Conservation (phyloP, 1,140 invertebrate genomes). For the Yoshiicerus persimilis region DNA sequence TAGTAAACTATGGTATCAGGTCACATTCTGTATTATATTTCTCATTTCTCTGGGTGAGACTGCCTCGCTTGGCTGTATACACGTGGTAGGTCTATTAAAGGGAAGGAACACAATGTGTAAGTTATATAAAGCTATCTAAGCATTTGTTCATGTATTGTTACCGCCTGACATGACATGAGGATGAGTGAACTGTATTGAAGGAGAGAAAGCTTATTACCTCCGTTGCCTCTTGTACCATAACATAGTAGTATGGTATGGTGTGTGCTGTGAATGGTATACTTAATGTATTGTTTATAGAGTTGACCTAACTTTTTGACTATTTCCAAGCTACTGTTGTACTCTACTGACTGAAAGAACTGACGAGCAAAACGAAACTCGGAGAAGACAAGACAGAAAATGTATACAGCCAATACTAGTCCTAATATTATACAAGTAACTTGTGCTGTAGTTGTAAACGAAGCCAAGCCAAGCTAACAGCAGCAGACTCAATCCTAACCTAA, state of each 20-base stretch:
- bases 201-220: background rate
- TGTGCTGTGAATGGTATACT: background rate
- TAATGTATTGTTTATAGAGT: background rate
- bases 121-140: background rate
- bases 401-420: no score
- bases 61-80: background rate
- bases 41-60: background rate
- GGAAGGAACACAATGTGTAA: no score
- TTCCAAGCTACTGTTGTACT: background rate
- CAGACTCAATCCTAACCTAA: background rate
- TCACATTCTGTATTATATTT: background rate
- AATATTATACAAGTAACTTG: background rate
- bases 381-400: background rate
- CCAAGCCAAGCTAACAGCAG: background rate
- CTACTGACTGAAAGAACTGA: background rate
- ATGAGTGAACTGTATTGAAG: background rate
- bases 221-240: background rate
- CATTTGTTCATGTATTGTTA: background rate
- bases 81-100: background rate
- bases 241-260: no score
- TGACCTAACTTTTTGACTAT: background rate
- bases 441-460: background rate
- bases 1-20: background rate
- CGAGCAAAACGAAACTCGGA: background rate
- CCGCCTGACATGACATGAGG: background rate